A percentile compares a stretch with the other conserved stretches of the same genome.
Conservation (phyloP, 1,140 invertebrate genomes). For the Paramacrobiotus metropolitanus region DNA sequence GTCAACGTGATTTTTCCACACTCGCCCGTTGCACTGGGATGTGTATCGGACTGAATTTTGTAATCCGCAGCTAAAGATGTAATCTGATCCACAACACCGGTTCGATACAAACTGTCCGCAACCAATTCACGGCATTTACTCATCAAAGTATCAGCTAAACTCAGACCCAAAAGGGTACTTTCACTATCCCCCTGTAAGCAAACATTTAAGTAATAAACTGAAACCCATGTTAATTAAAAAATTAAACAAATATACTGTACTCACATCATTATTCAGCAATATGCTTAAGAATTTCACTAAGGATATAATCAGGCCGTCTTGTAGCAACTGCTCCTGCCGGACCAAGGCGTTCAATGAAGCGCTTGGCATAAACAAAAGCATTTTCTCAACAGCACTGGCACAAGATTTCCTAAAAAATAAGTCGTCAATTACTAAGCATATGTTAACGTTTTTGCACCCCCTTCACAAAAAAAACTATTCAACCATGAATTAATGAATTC, state of each 20-base stretch:
- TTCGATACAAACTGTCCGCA: not conserved
- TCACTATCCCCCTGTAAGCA: not conserved
- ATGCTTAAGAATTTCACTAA: not conserved
- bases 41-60: not conserved
- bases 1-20: not conserved
- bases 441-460: too few species aligned
- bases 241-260: not conserved
- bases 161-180: not conserved
- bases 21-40: not conserved
- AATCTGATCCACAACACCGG: not conserved
- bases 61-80: not conserved
- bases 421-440: too few species aligned
- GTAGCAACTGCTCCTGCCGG: not conserved
- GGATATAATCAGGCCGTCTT: not conserved
- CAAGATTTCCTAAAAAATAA: too few species aligned
- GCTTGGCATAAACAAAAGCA: not conserved
- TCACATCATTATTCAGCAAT: not conserved
- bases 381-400: not conserved
- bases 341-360: not conserved
- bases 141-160: not conserved
- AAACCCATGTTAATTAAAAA: not conserved
- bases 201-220: not conserved
- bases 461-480: too few species aligned
- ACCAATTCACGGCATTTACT: not conserved
- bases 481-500: too few species aligned